Base-by-base conservation (phyloP, 2,888 invertebrate species). In the Tuberolachnus salignus region DNA sequence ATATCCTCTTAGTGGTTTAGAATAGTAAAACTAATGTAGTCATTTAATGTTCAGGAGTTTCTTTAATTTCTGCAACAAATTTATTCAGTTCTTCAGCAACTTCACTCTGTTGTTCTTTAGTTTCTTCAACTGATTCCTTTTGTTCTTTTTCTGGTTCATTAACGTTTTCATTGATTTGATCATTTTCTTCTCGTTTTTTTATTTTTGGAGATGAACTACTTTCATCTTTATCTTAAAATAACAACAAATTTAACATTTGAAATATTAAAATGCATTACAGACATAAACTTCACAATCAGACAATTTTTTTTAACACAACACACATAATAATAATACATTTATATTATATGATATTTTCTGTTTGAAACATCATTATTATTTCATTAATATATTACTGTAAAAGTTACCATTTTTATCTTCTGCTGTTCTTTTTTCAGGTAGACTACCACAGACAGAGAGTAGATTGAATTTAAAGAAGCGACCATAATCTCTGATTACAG, bases 401-500 rank as follows among this genome's bases (percentile, higher is more conserved):
- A 34, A 34, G 34, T 74, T 67, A 70, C 26, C 74, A n/a, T 64
- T 80, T 66, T 81, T 42, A 73, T 34, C 53, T 46, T 69, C 59
- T 74, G 46, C 19, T 73, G 51, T 80, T 78, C 19, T 80, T 78
- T 81, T 81, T 81, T 74, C 82, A 87, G 87, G 84, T 78, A 64
- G 87, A 87, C 78, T 10, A 86, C 78, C 11, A 86, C 87, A 69
- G 59, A 84, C 16, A 84, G 82, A 75, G 89, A 89, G 85, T 81
- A 96, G 87, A 87, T 97, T 97, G 86, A 93, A 97, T 85, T 95
- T 96, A 83, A 91, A 92, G 84, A 90, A 91, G 82, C 89, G 89
- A 83, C 89, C 88, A 86, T 93, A 97, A 85, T 94, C 89, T 44
- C 92, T 91, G 44, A 94, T 89, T 80, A 97, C 90, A 81, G 92